phyloP scores from a whole-genome alignment of 2,888 invertebrate species.

The Ornithoptera priamus region DNA sequence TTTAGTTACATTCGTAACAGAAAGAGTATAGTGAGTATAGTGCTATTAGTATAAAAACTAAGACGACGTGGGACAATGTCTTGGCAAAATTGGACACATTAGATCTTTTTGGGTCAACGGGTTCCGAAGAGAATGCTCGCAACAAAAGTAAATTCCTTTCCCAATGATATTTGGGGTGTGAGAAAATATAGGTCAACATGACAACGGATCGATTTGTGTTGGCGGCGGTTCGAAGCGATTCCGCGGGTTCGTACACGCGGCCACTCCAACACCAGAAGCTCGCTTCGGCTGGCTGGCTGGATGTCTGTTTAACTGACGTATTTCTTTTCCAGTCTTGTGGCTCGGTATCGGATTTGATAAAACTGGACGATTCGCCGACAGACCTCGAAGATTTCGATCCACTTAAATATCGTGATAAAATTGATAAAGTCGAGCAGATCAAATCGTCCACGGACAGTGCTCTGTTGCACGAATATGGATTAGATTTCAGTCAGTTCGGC shows the following conservation, averaged over 20 bases:
- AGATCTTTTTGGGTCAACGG: too few relatives aligned
- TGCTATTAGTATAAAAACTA: too few relatives aligned
- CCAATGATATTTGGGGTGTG: constrained; percentile 5
- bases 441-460: constrained; percentile 80
- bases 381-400: constrained; percentile 72
- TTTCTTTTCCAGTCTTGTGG: constrained; percentile 73
- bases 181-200: constrained; percentile 14
- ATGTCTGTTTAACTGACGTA: constrained; percentile 47
- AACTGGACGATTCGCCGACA: constrained; percentile 70
- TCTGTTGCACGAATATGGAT: constrained; percentile 86
- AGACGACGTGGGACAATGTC: too few relatives aligned
- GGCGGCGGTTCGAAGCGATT: not conserved
- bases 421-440: constrained; percentile 59
- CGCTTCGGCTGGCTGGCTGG: constrained; percentile 5
- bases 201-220: constrained; percentile 13
- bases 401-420: constrained; percentile 61
- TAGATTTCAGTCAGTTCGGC: constrained; percentile 81
- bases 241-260: too few relatives aligned
- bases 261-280: not conserved
- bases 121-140: too few relatives aligned
- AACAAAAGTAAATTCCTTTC: not conserved
- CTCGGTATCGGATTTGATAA: constrained; percentile 71
- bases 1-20: too few relatives aligned
- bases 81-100: too few relatives aligned
- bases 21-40: too few relatives aligned